These are phyloP conservation scores for Pachycephus smyrnensis DNA, from an alignment of 2,888 invertebrate genomes.

Conservation along the genomic window DNA sequence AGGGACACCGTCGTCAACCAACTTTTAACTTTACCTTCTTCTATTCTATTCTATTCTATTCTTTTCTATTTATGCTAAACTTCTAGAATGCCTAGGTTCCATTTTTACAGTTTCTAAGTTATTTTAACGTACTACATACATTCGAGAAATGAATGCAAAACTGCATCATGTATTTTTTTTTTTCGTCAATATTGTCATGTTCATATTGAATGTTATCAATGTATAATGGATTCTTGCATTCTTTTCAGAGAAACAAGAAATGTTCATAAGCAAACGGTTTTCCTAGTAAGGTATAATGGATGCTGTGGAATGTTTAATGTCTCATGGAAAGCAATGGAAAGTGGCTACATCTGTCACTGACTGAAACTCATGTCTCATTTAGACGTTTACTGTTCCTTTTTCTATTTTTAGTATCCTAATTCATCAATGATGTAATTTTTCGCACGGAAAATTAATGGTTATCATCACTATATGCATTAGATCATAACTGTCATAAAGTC, in stretches of 20 bases:
- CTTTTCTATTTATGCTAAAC: background rate
- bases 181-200: background rate
- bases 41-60: background rate
- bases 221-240: background rate
- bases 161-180: background rate
- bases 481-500: background rate
- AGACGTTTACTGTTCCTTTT: background rate
- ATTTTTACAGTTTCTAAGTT: too few species aligned
- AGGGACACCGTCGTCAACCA: background rate
- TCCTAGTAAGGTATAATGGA: too few species aligned
- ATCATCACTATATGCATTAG: background rate
- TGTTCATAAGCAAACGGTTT: too few species aligned
- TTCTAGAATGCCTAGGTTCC: background rate
- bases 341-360: background rate
- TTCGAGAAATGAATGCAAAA: too few species aligned
- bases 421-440: background rate
- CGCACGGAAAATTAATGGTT: background rate
- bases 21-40: background rate
- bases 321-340: background rate
- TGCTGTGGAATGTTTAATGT: background rate
- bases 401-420: background rate
- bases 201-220: background rate
- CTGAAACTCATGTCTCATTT: background rate
- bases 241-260: background rate
- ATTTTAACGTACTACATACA: too few species aligned